Base-by-base conservation (phyloP, 2,888 invertebrate genomes). In the Furcula furcula region DNA sequence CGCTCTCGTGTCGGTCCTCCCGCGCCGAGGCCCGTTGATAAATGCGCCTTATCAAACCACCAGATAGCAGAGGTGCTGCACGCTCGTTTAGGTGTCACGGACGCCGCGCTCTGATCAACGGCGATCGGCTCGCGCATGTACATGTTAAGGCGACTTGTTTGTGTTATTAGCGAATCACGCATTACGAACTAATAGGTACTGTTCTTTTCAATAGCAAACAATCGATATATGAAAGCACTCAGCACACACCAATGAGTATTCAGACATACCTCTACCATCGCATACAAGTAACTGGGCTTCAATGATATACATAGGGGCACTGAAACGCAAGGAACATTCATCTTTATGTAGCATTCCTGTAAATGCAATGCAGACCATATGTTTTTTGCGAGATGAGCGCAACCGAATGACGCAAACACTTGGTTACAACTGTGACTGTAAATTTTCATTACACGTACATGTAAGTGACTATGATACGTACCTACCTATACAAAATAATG, bases 41-140 rank as follows among this genome's bases (percentile, higher is more conserved):
- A 63, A 79, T 75, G 62, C 62, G 73, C 59, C 76, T 87, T 86
- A 87, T 86, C 86, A 76, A 71, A 71, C 73, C 78, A 83, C 68
- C 77, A 85, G 86, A 87, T 86, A 86, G 83, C 77, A 81, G 82
- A 86, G 87, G 86, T 87, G 87, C 82, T 85, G 80, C 56, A 61
- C 67, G 80, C 75, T 79, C 80, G 75, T 79, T 80, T 82, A 84
- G 82, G 77, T 86, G 84, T 86, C 87, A 86, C 72, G 86, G 85
- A 83, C 86, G 68, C 62, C 57, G 54, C 65, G 58, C 66, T 61
- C 57, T 65, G 67, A 60, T 55, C 78, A 65, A 57, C 65, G 64
- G 52, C 57, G 53, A 51, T 49, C 63, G 67, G 48, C 67, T 68
- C 65, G 69, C 67, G 69, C 68, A 72, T 65, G 63, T 70, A 66